phyloP scores from a whole-genome alignment of 2,113 vertebrate species.

The Boulengeromyrus knoepffleri region DNA sequence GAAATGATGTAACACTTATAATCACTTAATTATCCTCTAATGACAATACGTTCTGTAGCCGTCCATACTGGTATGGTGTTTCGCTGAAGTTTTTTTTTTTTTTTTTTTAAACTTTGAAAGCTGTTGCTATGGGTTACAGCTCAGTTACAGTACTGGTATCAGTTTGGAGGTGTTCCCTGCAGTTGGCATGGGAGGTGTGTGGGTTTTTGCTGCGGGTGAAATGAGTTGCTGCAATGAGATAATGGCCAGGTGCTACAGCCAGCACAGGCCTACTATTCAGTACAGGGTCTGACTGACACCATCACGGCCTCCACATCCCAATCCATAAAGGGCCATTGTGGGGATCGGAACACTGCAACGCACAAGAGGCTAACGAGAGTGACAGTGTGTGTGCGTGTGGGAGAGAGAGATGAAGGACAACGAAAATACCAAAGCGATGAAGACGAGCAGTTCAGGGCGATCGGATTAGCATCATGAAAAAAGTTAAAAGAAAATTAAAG shows the following conservation, averaged over 20 bases:
- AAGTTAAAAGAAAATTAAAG: not conserved
- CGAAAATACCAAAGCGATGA: not conserved
- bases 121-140: constrained; percentile 19
- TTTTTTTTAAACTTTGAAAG: not conserved
- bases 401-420: not conserved
- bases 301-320: not conserved
- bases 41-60: not conserved
- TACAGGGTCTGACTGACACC: constrained; percentile 7
- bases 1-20: not conserved
- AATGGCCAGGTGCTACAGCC: constrained; percentile 20
- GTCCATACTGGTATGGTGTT: not conserved
- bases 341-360: constrained; percentile 6
- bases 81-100: not conserved
- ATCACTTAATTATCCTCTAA: not conserved
- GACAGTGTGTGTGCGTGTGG: not conserved
- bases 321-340: constrained; percentile 23
- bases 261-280: constrained; percentile 19
- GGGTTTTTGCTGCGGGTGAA: constrained; percentile 12
- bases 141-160: not conserved
- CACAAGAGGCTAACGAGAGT: not conserved
- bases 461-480: not conserved
- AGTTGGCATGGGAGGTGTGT: constrained; percentile 14
- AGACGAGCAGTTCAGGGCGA: not conserved
- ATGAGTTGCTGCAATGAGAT: constrained; percentile 13
- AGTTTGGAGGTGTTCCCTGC: constrained; percentile 7